These are phyloP conservation scores for Drosophila trichaetosa DNA, from an alignment of 2,888 invertebrate genomes.

Conservation along the genomic window DNA sequence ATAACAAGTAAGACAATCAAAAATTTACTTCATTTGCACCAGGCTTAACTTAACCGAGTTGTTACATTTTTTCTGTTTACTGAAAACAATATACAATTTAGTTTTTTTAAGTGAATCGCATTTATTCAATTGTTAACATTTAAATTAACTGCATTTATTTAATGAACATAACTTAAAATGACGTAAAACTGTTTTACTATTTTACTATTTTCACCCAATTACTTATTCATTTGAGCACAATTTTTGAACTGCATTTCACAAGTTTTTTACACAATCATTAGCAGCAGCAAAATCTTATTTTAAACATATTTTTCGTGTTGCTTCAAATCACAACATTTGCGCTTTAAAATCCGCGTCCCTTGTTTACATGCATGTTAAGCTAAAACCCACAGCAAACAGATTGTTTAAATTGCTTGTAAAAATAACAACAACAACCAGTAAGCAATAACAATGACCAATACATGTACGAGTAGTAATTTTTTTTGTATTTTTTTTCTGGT, in stretches of 20 bases:
- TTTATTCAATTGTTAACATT: neutral
- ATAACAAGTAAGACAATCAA: neutral
- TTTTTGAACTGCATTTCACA: neutral
- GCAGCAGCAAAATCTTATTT: constrained; percentile 2
- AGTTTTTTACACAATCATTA: neutral
- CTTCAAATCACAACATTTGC: constrained; percentile 17
- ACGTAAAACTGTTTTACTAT: neutral
- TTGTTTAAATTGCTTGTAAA: constrained; percentile 75
- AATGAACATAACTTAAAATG: neutral
- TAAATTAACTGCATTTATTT: neutral
- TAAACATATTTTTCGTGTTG: constrained; percentile 1
- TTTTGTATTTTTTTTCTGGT: neutral
- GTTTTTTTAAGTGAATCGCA: no score
- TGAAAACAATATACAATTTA: no score
- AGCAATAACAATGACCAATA: constrained; percentile 54
- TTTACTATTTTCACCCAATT: neutral
- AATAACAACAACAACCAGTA: constrained; percentile 52
- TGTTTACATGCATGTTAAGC: constrained; percentile 66
- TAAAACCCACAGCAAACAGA: constrained; percentile 61
- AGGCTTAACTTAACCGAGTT: accelerated
- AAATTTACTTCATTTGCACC: neutral
- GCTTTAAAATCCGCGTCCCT: constrained; percentile 36
- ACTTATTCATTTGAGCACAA: neutral
- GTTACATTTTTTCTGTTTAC: neutral
- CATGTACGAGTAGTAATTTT: constrained; percentile 19